Base-by-base conservation (phyloP, 1,140 invertebrate genomes). In the Papilio dardanus region DNA sequence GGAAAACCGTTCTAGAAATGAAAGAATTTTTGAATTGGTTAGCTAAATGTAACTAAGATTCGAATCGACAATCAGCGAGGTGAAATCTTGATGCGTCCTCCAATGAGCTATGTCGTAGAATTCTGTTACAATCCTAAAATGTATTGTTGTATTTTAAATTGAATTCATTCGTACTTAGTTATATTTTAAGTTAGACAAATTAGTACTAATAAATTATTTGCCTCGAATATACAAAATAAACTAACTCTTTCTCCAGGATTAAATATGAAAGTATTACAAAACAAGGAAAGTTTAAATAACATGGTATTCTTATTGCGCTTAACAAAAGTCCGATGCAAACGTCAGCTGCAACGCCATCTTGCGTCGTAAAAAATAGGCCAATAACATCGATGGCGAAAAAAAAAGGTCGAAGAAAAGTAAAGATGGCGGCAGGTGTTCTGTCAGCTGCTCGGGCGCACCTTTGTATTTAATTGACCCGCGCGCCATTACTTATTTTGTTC, bases 361-460 rank as follows among this genome's bases (percentile, higher is more conserved):
- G 89, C 89, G 85, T 84, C 86, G 84, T 91, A 91, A 92, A 92
- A 92, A 92, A 92, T 92, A 92, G 90, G 90, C 90, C 88, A 92
- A 90, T 91, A 90, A 92, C 87, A 85, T 84, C 80, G 85, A 88
- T 86, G 86, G 86, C 86, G 79, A 89, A 90, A 90, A 90, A 88
- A 91, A 91, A 87, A 73, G 46, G 77, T 81, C 81, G 83, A 89
- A 92, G 88, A 90, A 92, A 90, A 88, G 86, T 84, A 90, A 90
- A 92, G 89, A 90, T 87, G 87, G 87, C 88, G 87, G 89, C 89
- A 92, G 90, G 90, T 92, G 90, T 81, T 65, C 73, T 74, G 89
- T 87, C 88, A 90, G 88, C 88, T 90, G 89, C 88, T 83, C 85
- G 79, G 84, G 79, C 86, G 85, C 88, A 89, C 88, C 89, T 88